Conservation (phyloP, 2,888 invertebrate species). For the Cylloceria caligata region DNA sequence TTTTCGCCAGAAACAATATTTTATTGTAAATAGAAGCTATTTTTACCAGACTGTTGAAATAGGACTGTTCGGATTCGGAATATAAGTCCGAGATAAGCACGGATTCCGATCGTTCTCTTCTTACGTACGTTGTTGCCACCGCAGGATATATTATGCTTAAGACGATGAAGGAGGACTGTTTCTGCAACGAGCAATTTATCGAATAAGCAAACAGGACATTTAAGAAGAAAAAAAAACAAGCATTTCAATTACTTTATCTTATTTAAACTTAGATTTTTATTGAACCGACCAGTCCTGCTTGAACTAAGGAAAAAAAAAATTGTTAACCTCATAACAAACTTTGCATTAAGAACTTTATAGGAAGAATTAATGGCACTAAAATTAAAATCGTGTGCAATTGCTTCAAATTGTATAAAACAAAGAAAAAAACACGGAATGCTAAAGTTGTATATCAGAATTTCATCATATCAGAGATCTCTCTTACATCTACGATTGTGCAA, state of each 20-base stretch:
- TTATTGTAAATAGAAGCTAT: conserved; percentile 30
- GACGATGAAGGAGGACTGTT: background rate
- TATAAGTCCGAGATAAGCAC: background rate
- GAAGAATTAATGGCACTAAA: background rate
- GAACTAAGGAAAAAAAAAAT: background rate
- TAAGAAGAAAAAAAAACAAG: background rate
- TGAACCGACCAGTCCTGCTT: background rate
- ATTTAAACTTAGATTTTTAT: no score
- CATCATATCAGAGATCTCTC: conserved; percentile 11
- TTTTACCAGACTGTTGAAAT: conserved; percentile 17
- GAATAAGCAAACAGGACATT: background rate
- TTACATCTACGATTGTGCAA: background rate
- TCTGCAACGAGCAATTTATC: conserved; percentile 2
- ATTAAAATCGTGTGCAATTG: no score
- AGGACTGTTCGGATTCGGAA: background rate
- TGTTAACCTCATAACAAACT: background rate
- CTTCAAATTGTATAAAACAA: no score
- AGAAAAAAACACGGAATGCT: background rate
- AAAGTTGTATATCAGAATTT: conserved; percentile 22
- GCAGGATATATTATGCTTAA: conserved; percentile 7
- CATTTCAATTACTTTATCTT: background rate
- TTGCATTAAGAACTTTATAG: background rate
- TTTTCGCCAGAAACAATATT: conserved; percentile 34
- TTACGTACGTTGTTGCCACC: conserved; percentile 4
- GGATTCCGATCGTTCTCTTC: conserved; percentile 15